Base-by-base conservation (phyloP, 2,113 vertebrate genomes). In the Trematocara unimaculatum region DNA sequence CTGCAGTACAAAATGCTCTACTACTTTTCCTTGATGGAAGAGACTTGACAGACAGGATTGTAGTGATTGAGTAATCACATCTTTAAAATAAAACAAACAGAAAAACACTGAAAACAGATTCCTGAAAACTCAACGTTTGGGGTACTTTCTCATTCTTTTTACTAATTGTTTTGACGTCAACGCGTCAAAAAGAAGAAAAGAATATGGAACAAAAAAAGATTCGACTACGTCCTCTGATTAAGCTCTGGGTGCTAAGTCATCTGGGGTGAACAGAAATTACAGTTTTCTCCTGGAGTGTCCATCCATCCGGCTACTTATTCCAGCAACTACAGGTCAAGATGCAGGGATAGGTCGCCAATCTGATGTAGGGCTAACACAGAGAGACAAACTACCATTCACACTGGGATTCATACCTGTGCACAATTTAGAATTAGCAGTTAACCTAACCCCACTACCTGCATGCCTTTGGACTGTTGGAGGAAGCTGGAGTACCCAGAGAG, bases 271-370 rank as follows among this genome's bases (percentile, higher is more conserved):
- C n/a, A 54, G 51, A 54, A 54, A 20, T 54, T 54, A 53, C 49
- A 53, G 51, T 20, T 54, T 54, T 20, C 51, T 1, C 51, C 51
- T 6, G 51, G 2, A 2, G 9, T 54, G 3, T 54, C 51, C 51
- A 54, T n/a, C 51, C 45, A 5, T 53, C 51, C 1, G 1, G 51
- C n/a, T 54, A 54, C 51, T 54, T 54, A 54, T 54, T 54, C n/a
- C 9, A 54, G 51, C 51, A 54, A 54, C 51, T 12, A 54, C n/a
- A 20, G 51, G 51, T 5, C 51, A 54, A 54, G 51, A 54, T 11
- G 51, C 0, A 20, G 51, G 53, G 53, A 55, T 11, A 23, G 53
- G 0, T 55, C 11, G 0, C 11, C 6, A 55, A 23, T 0, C 11
- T 55, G 0, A 55, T 23, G 53, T 23, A 0, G 53, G 53, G 53